phyloP scores from a whole-genome alignment of 2,113 vertebrate genomes.

The Microcebus lehilahytsara region DNA sequence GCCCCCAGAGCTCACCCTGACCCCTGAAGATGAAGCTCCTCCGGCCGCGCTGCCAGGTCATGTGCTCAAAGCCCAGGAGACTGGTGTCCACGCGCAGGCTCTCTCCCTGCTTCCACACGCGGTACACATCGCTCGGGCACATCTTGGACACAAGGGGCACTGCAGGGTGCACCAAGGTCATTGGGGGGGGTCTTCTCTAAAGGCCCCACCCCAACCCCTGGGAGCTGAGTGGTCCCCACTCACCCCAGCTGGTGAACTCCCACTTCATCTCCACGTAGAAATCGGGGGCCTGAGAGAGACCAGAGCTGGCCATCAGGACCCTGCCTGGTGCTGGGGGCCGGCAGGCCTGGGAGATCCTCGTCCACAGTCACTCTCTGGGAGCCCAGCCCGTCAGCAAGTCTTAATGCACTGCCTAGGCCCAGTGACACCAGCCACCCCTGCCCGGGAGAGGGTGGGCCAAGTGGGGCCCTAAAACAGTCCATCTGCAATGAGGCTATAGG shows the following conservation, averaged over 20 bases:
- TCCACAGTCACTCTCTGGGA: not conserved
- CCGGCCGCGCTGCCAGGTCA: conserved; percentile 96
- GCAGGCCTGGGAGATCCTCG: accelerated
- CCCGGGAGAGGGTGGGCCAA: not conserved
- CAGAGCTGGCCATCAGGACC: not conserved
- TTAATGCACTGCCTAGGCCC: not conserved
- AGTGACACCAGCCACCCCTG: not conserved
- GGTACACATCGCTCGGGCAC: conserved; percentile 96
- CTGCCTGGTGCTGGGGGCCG: accelerated
- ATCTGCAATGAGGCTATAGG: not conserved
- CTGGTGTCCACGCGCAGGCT: conserved; percentile 95
- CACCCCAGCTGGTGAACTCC: conserved; percentile 99
- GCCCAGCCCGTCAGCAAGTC: not conserved
- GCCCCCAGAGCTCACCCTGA: conserved; percentile 85
- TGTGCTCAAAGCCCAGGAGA: conserved; percentile 96
- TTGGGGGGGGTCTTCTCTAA: not conserved
- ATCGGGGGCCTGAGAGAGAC: conserved; percentile 88
- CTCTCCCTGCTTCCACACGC: conserved; percentile 96
- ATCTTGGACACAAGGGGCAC: conserved; percentile 97
- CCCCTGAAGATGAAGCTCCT: conserved; percentile 98
- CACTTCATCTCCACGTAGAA: conserved; percentile 99
- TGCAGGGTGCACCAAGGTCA: conserved; percentile 65
- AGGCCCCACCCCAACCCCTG: not conserved
- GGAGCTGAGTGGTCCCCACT: conserved; percentile 66
- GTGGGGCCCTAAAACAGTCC: not conserved